phyloP scores from a whole-genome alignment of 2,888 invertebrate genomes.

The Achlya flavicornis region DNA sequence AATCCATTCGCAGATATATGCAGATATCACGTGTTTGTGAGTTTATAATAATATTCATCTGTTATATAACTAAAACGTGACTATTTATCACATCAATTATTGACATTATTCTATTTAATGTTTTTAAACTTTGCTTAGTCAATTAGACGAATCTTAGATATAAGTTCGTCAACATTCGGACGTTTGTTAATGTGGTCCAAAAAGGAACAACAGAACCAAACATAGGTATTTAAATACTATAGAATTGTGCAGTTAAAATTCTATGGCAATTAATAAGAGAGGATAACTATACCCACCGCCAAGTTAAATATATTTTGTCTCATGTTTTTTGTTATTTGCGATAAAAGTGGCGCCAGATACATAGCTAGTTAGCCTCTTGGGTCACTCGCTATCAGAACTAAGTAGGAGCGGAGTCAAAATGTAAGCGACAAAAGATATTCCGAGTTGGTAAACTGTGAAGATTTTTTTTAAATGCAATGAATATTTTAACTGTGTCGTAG shows the following conservation, averaged over 20 bases:
- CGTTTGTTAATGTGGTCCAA: background rate
- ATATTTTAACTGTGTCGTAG: background rate
- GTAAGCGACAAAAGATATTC: background rate
- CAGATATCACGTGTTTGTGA: background rate
- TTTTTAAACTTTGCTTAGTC: background rate
- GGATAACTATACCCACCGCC: no score
- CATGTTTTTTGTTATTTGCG: conserved; percentile 14
- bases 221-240: no score
- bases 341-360: conserved; percentile 29
- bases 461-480: no score
- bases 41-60: background rate
- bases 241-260: no score
- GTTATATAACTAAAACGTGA: background rate
- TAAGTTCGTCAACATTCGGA: background rate
- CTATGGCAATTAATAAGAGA: no score
- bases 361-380: conserved; percentile 13
- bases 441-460: no score
- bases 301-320: background rate
- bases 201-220: no score
- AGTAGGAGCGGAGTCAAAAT: conserved; percentile 1
- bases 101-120: background rate
- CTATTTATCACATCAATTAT: background rate
- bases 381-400: conserved; percentile 31
- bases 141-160: background rate
- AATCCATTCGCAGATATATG: background rate